Base-by-base conservation (phyloP, 2,888 invertebrate species). In the Liposcelis brunnea region DNA sequence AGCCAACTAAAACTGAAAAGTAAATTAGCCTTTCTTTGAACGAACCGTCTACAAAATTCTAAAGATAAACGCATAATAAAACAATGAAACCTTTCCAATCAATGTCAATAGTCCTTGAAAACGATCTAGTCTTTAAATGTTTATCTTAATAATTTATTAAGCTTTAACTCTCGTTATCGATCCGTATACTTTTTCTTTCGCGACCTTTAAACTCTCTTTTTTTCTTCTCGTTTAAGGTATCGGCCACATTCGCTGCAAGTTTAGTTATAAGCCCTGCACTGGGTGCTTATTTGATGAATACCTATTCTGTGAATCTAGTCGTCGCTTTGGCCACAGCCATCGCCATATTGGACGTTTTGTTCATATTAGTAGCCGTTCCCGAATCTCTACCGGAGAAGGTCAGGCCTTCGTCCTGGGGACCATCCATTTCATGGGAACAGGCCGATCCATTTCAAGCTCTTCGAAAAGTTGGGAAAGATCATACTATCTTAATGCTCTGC, bases 231-330 rank as follows among this genome's bases (percentile, higher is more conserved):
- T 48, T 50, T 32, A 47, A 69, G 69, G 79, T 82, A n/a, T 93
- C 93, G 18, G 98, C 97, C 21, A 98, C 97, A 47, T 98, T 98
- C 69, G 97, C 97, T 12, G 98, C 97, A 51, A 95, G 94, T 61
- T 80, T 98, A 77, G 95, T 98, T 42, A 95, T 97, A 53, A 94
- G 93, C 49, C 98, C 98, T 10, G 95, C 97, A 2, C 70, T 98
- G 45, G 98, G 98, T 47, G 83, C 84, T 48, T 85, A 85, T 58
- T 70, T 86, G 42, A 84, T 83, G 79, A 80, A 82, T 59, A 71
- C 77, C 48, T 91, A 91, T 60, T 83, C 85, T 51, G 76, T 80
- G 57, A 76, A 77, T 49, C 70, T 91, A 44, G 93, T 95, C 34
- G 93, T 98, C 40, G 90, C 91, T 35, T 70, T 95, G 50, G 97